Conservation (phyloP, 2,888 invertebrate genomes). For the Chrysomela aeneicollis region DNA sequence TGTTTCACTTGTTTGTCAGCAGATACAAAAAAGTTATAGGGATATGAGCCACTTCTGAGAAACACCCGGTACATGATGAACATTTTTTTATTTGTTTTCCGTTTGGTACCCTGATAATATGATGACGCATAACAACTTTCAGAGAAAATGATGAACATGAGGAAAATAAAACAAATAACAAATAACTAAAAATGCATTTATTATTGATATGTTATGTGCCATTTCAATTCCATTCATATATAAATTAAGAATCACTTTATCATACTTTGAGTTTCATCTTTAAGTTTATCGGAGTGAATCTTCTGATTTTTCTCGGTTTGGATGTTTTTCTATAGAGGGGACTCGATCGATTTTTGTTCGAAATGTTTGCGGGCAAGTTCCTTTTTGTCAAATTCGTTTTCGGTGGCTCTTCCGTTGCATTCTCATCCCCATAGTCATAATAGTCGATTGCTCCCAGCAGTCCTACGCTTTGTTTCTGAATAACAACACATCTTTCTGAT, state of each 20-base stretch:
- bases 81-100: too few relatives aligned
- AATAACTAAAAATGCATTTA: too few relatives aligned
- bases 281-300: background rate
- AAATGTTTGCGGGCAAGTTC: background rate
- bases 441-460: conserved; percentile 10
- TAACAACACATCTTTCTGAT: conserved; percentile 16
- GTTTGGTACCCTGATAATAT: too few relatives aligned
- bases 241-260: background rate
- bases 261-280: background rate
- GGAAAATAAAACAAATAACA: too few relatives aligned
- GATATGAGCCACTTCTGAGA: too few relatives aligned
- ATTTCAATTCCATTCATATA: too few relatives aligned
- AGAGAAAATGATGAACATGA: too few relatives aligned
- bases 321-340: background rate
- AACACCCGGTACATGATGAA: too few relatives aligned
- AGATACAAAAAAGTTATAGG: too few relatives aligned
- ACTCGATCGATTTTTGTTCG: background rate
- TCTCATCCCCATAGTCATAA: conserved; percentile 14
- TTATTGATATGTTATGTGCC: too few relatives aligned
- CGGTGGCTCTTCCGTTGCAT: background rate
- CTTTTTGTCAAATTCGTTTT: background rate
- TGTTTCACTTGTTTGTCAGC: too few relatives aligned
- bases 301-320: background rate
- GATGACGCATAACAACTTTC: too few relatives aligned
- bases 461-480: conserved; percentile 16